A percentile compares a stretch with the other conserved stretches of the same genome.
These are phyloP conservation scores for Uloborus plumipes DNA, from an alignment of 2,888 invertebrate genomes.

Conservation along the genomic window DNA sequence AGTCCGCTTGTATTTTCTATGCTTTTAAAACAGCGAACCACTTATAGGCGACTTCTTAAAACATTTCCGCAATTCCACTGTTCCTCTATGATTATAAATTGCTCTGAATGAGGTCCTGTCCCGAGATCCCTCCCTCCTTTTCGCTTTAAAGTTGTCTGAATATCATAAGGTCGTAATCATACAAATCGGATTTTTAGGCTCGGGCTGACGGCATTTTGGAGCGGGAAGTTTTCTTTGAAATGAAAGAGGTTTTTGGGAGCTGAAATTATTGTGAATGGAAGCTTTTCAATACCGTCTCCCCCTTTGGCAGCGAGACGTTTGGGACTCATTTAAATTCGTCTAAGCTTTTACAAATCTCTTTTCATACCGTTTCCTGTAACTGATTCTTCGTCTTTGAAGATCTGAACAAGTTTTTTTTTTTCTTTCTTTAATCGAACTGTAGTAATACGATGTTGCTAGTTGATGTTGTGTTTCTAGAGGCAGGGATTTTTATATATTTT, in stretches of 20 bases:
- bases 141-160: conserved; percentile 17
- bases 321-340: not conserved
- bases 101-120: too few relatives aligned
- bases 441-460: too few relatives aligned
- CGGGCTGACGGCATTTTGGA: too few relatives aligned
- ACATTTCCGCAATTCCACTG: not conserved
- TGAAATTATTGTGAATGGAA: conserved; percentile 3
- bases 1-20: not conserved
- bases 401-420: too few relatives aligned
- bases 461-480: too few relatives aligned
- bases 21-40: not conserved
- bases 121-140: too few relatives aligned
- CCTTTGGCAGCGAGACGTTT: not conserved
- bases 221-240: too few relatives aligned
- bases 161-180: conserved; percentile 15
- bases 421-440: too few relatives aligned
- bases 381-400: too few relatives aligned
- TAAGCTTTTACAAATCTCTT: conserved; percentile 4
- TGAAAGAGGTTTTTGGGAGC: not conserved
- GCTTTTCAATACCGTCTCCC: not conserved
- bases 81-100: too few relatives aligned
- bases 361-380: not conserved
- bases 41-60: not conserved
- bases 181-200: conserved; percentile 12
- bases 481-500: too few relatives aligned